phyloP scores from a whole-genome alignment of 2,888 invertebrate genomes.

The Drosophila anomelani region DNA sequence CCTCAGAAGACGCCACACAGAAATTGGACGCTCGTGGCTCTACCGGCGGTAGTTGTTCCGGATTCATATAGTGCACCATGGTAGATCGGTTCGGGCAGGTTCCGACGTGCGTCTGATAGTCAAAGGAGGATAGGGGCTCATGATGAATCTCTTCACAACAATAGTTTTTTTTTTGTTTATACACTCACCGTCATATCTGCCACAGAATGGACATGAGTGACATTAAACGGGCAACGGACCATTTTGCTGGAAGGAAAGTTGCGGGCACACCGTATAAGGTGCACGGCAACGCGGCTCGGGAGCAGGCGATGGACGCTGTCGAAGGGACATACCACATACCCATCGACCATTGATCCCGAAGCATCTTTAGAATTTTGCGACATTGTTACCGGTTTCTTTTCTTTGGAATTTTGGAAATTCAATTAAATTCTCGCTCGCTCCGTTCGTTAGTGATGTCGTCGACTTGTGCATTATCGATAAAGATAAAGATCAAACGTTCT shows the following conservation, averaged over 20 bases:
- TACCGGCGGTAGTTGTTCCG: slow-evolving; percentile 53
- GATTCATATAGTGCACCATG: slow-evolving; percentile 43
- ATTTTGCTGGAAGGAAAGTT: slow-evolving; percentile 84
- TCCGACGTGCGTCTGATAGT: slow-evolving; percentile 61
- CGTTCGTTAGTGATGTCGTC: background rate
- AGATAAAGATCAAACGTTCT: background rate
- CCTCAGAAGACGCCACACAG: background rate
- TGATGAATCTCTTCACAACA: background rate
- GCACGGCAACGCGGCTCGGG: slow-evolving; percentile 85
- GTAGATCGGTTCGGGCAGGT: slow-evolving; percentile 61
- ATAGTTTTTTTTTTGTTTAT: background rate
- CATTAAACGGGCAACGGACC: slow-evolving; percentile 86
- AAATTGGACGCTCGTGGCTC: slow-evolving; percentile 4
- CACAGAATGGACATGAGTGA: slow-evolving; percentile 85
- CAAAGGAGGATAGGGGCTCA: background rate
- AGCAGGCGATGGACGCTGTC: slow-evolving; percentile 86
- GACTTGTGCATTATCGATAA: background rate
- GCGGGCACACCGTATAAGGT: slow-evolving; percentile 86
- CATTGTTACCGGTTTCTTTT: background rate
- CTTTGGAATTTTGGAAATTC: background rate
- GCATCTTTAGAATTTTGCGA: background rate
- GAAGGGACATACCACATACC: slow-evolving; percentile 86
- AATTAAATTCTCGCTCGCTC: background rate
- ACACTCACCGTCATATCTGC: slow-evolving; percentile 81
- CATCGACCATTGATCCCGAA: background rate